Conservation (phyloP, 2,797 vertebrate species). For the Anguilla anguilla region DNA sequence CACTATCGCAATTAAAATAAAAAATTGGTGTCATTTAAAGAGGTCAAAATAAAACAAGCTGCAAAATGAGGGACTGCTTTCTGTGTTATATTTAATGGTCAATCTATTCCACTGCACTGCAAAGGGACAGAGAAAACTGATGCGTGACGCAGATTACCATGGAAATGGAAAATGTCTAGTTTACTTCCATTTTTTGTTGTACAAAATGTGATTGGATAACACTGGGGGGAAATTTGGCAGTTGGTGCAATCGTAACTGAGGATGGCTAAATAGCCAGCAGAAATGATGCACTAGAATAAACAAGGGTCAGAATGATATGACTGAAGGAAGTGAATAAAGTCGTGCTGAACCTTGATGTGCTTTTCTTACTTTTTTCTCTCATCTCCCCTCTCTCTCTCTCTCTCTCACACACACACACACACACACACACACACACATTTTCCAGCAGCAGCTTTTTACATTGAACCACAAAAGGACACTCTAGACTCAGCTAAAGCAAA, state of each 20-base stretch:
- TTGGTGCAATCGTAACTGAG: not conserved
- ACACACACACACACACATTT: not conserved
- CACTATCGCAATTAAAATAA: conserved; percentile 39
- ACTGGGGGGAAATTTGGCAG: not conserved
- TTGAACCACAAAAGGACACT: not conserved
- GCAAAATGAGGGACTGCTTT: conserved; percentile 13
- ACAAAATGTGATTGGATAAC: not conserved
- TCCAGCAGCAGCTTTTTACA: conserved; percentile 1
- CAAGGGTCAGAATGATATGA: not conserved
- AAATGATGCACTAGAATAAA: not conserved
- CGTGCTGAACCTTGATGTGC: not conserved
- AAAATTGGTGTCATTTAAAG: conserved; percentile 43
- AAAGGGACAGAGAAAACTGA: conserved; percentile 23
- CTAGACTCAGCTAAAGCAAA: not conserved
- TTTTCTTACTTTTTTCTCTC: not conserved
- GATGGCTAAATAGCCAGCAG: not conserved
- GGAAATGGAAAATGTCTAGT: not conserved
- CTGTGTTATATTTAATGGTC: conserved; percentile 45
- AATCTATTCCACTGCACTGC: conserved; percentile 36
- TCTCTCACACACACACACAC: not conserved
- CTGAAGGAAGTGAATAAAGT: not conserved
- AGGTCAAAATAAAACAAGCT: conserved; percentile 38
- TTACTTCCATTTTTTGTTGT: not conserved
- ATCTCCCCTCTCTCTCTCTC: not conserved
- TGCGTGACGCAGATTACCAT: not conserved